phyloP scores from a whole-genome alignment of 2,113 vertebrate species.

The Dasyornis broadbenti region DNA sequence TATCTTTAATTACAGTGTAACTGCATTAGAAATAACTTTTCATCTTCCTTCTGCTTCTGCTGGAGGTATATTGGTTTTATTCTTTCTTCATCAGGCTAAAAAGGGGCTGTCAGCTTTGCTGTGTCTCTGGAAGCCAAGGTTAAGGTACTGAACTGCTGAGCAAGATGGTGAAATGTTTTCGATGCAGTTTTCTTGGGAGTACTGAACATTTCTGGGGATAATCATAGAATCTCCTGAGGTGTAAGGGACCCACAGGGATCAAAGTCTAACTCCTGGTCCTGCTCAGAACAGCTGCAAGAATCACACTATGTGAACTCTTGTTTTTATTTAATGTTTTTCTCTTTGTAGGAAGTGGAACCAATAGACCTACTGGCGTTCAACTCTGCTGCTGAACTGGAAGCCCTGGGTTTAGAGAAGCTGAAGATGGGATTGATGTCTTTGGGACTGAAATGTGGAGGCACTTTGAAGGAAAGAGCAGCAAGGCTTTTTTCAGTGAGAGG shows the following conservation, averaged over 20 bases:
- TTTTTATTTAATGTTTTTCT: neutral
- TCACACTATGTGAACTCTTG: neutral
- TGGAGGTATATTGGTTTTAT: neutral
- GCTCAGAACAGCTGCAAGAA: neutral
- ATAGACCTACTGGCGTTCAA: slow-evolving; percentile 69
- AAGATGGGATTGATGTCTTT: slow-evolving; percentile 79
- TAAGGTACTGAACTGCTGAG: neutral
- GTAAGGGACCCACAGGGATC: neutral
- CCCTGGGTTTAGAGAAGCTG: slow-evolving; percentile 83
- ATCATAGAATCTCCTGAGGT: neutral
- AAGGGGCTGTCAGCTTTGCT: neutral
- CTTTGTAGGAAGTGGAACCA: slow-evolving; percentile 24
- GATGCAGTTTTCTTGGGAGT: neutral
- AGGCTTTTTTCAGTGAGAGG: slow-evolving; percentile 85
- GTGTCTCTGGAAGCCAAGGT: neutral
- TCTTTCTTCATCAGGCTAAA: neutral
- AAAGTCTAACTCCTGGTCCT: neutral
- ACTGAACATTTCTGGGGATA: neutral
- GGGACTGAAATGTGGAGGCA: slow-evolving; percentile 92
- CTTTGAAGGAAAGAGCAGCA: slow-evolving; percentile 82
- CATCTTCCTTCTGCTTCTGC: neutral
- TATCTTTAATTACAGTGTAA: neutral
- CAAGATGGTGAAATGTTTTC: neutral
- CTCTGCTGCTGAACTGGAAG: slow-evolving; percentile 78
- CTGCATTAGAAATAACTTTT: neutral